phyloP scores from a whole-genome alignment of 2,888 invertebrate genomes.

The Scaptomyza reducta region DNA sequence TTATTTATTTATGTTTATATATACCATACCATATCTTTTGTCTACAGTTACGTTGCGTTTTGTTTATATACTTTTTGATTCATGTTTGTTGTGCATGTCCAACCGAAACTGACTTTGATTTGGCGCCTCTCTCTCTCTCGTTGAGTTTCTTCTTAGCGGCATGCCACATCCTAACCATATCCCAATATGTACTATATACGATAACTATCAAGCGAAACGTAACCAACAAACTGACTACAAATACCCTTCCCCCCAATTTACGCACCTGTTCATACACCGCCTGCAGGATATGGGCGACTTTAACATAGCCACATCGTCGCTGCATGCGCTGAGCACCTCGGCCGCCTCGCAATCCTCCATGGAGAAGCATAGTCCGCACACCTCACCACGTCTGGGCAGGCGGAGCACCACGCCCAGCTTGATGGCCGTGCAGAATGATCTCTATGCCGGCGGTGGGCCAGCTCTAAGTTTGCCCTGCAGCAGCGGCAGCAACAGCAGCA shows the following conservation, averaged over 20 bases:
- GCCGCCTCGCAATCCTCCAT: conserved; percentile 53
- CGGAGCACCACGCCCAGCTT: conserved; percentile 83
- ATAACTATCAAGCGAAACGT: neutral
- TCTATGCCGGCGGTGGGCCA: conserved; percentile 79
- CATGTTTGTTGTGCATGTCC: conserved; percentile 55
- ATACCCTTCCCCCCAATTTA: neutral
- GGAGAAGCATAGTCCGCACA: conserved; percentile 86
- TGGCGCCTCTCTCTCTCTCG: too few species aligned
- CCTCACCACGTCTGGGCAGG: conserved; percentile 86
- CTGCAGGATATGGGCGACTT: conserved; percentile 86
- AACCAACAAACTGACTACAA: conserved; percentile 34
- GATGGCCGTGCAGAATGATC: conserved; percentile 84
- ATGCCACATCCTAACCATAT: conserved; percentile 39
- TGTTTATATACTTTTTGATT: conserved; percentile 29
- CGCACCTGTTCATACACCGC: conserved; percentile 3
- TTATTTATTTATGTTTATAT: conserved; percentile 38
- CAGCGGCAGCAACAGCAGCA: conserved; percentile 52
- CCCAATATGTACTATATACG: neutral
- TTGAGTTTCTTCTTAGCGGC: conserved; percentile 49
- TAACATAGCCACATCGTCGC: conserved; percentile 87
- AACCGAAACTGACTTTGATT: neutral
- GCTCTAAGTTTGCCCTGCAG: conserved; percentile 74
- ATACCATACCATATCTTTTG: conserved; percentile 28
- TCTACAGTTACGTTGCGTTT: conserved; percentile 43
- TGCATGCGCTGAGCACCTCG: conserved; percentile 85